Conservation (phyloP, 1,140 invertebrate species). For the Pseudomyrmex flavicornis region DNA sequence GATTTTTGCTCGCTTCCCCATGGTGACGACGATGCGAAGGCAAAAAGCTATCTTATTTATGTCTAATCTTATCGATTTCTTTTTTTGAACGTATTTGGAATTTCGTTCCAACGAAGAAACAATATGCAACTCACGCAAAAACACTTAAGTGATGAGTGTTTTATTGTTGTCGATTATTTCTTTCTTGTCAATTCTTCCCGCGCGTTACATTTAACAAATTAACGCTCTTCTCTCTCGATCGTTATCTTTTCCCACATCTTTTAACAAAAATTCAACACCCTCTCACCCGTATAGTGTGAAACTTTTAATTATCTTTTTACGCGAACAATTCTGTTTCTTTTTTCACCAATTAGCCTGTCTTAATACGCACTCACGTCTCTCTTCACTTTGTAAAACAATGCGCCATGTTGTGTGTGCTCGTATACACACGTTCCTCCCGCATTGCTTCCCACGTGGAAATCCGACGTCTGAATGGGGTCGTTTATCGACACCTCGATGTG, state of each 20-base stretch:
- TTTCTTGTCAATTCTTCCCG: too few species aligned
- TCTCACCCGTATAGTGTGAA: neutral
- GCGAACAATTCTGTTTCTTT: neutral
- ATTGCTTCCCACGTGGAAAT: conserved; percentile 48
- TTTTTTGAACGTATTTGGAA: neutral
- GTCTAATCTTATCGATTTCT: neutral
- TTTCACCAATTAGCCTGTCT: conserved; percentile 32
- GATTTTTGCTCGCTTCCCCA: conserved; percentile 1
- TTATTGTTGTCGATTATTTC: neutral
- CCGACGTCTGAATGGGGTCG: conserved; percentile 32
- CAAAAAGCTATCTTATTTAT: too few species aligned
- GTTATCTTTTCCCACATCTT: neutral
- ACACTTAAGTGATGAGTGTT: too few species aligned
- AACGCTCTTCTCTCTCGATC: neutral
- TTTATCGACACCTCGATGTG: conserved; percentile 42
- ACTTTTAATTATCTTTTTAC: conserved; percentile 34
- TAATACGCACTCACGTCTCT: neutral
- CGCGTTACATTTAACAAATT: neutral
- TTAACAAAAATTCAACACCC: conserved; percentile 6
- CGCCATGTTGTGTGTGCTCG: neutral
- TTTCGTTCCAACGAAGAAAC: too few species aligned
- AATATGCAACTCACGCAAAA: too few species aligned
- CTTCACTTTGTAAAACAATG: conserved; percentile 15
- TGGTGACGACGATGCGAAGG: neutral
- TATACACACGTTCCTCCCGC: neutral